These are phyloP conservation scores for Trematomus bernacchii DNA, from an alignment of 2,797 vertebrate genomes.

Conservation along the genomic window DNA sequence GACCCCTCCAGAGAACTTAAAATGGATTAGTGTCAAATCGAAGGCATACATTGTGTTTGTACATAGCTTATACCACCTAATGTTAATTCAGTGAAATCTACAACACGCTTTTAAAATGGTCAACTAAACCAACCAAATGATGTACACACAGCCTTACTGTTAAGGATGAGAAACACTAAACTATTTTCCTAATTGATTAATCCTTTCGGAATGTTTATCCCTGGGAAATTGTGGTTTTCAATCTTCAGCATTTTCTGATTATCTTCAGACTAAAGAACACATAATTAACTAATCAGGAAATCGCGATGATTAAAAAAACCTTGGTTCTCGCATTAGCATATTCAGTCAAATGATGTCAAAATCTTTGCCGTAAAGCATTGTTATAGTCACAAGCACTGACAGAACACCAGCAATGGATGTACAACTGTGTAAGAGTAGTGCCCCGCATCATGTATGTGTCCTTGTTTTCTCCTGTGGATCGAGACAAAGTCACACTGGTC, in stretches of 20 bases:
- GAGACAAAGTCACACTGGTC: conserved; percentile 64
- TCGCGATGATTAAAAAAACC: background rate
- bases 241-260: background rate
- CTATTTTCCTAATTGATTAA: background rate
- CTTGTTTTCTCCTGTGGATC: conserved; percentile 56
- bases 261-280: background rate
- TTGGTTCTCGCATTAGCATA: background rate
- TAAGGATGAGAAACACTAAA: background rate
- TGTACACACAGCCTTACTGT: too few species aligned
- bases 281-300: background rate
- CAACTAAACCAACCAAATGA: background rate
- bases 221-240: background rate
- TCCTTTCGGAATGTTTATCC: background rate
- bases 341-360: background rate
- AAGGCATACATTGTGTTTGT: background rate
- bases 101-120: background rate
- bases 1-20: background rate
- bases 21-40: conserved; percentile 23
- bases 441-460: conserved; percentile 12
- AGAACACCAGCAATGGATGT: background rate
- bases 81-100: background rate
- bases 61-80: background rate
- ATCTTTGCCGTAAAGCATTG: too few species aligned
- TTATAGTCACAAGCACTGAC: background rate
- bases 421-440: background rate